Evolutionary conservation across 1,140 invertebrate species (phyloP).

Genomic region (Leptinotarsa texana): DNA sequence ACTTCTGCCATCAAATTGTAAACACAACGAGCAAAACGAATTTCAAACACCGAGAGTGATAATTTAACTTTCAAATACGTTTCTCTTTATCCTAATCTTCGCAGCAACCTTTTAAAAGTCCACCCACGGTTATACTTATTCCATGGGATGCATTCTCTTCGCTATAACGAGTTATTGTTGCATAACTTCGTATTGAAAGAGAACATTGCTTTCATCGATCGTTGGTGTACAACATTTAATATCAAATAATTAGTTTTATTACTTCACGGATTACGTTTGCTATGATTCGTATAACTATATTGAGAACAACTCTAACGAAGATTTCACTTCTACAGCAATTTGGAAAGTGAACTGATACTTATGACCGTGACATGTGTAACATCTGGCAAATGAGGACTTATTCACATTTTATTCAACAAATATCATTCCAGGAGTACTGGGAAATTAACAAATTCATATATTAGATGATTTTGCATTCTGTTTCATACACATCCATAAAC

Average conservation of each 20-base stretch:
- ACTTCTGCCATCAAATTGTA: no score
- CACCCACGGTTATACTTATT: background rate
- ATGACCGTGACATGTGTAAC: no score
- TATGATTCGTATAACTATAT: background rate
- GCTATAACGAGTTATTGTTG: background rate
- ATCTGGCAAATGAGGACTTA: no score
- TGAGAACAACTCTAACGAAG: background rate
- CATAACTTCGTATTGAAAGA: background rate
- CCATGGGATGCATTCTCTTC: slow-evolving; percentile 3
- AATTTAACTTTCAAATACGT: background rate
- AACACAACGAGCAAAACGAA: background rate
- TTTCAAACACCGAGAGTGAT: background rate
- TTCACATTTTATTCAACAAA: no score
- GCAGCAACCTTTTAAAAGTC: no score
- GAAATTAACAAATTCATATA: no score
- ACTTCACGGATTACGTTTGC: background rate
- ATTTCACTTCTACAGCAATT: slow-evolving; percentile 4
- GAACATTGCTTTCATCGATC: slow-evolving; percentile 5
- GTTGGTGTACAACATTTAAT: background rate
- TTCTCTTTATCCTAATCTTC: no score
- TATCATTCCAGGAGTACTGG: no score
- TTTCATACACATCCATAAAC: no score
- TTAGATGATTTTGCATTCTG: no score
- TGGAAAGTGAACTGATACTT: background rate
- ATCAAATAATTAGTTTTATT: background rate